Evolutionary conservation across 1,140 invertebrate species (phyloP).

Genomic region (Heterodera schachtii): DNA sequence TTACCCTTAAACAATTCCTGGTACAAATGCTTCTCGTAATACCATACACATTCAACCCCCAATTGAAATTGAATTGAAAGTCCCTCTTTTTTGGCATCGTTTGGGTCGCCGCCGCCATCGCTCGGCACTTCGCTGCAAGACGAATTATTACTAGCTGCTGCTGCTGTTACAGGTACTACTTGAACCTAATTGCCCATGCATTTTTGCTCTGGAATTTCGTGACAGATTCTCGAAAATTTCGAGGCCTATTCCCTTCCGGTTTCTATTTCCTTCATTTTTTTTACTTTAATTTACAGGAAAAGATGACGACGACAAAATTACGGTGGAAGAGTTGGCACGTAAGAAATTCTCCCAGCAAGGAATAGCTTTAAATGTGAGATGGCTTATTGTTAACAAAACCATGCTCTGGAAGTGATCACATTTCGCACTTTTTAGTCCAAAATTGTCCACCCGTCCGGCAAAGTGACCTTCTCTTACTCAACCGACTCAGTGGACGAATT

Average conservation of each 20-base stretch:
- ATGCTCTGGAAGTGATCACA: too few species aligned
- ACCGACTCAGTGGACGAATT: not conserved
- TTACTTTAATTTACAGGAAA: not conserved
- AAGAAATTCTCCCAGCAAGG: not conserved
- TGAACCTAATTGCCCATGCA: not conserved
- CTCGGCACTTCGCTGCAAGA: conserved; percentile 39
- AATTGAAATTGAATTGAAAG: not conserved
- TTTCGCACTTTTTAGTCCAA: not conserved
- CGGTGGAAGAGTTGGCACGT: conserved; percentile 1
- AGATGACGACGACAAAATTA: not conserved
- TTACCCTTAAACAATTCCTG: too few species aligned
- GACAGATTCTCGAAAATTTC: too few species aligned
- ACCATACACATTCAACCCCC: not conserved
- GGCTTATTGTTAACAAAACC: not conserved
- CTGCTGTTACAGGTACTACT: not conserved
- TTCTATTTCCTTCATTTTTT: too few species aligned
- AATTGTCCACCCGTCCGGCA: not conserved
- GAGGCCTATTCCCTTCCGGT: too few species aligned
- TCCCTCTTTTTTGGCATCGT: not conserved
- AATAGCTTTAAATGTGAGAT: not conserved
- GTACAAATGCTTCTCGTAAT: too few species aligned
- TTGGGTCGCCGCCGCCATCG: not conserved
- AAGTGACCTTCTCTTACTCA: not conserved
- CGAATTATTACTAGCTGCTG: conserved; percentile 28
- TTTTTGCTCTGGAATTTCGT: not conserved